Percentiles rank a stretch among this genome's conserved stretches.
Evolutionary conservation across 2,113 vertebrate genomes (phyloP).

Genomic region (Oplegnathus fasciatus): DNA sequence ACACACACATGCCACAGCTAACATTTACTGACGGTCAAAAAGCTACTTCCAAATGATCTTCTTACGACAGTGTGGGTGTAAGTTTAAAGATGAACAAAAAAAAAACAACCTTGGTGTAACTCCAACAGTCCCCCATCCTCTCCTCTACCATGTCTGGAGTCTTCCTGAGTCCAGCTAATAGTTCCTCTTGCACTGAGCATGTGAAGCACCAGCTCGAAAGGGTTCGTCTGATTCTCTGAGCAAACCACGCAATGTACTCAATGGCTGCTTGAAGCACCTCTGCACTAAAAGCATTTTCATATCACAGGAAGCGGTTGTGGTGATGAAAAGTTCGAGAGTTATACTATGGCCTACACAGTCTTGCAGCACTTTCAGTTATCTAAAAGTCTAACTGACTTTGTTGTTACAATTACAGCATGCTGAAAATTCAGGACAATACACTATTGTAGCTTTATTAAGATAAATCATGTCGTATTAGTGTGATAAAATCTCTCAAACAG

Average conservation of each 20-base stretch:
- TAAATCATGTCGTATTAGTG: background rate
- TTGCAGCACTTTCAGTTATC: background rate
- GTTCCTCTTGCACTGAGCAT: background rate
- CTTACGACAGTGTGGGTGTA: background rate
- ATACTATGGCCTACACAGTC: background rate
- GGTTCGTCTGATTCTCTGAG: slow-evolving; percentile 1
- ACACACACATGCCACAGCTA: background rate
- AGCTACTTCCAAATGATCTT: background rate
- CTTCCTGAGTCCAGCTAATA: background rate
- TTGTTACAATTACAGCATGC: background rate
- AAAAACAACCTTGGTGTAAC: slow-evolving; percentile 76
- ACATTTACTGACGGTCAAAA: background rate
- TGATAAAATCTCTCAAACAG: background rate
- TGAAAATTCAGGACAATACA: background rate
- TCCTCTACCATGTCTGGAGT: slow-evolving; percentile 80
- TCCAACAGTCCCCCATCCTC: slow-evolving; percentile 86
- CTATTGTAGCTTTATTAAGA: background rate
- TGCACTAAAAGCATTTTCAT: slow-evolving; percentile 34
- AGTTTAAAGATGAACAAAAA: slow-evolving; percentile 2
- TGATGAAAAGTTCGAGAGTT: background rate
- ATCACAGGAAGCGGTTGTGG: slow-evolving; percentile 79
- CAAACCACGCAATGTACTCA: background rate
- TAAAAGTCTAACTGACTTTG: background rate
- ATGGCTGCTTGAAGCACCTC: background rate
- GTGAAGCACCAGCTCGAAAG: background rate